These are phyloP conservation scores for Leucopsar rothschildi DNA, from an alignment of 2,113 vertebrate genomes.

Conservation along the genomic window DNA sequence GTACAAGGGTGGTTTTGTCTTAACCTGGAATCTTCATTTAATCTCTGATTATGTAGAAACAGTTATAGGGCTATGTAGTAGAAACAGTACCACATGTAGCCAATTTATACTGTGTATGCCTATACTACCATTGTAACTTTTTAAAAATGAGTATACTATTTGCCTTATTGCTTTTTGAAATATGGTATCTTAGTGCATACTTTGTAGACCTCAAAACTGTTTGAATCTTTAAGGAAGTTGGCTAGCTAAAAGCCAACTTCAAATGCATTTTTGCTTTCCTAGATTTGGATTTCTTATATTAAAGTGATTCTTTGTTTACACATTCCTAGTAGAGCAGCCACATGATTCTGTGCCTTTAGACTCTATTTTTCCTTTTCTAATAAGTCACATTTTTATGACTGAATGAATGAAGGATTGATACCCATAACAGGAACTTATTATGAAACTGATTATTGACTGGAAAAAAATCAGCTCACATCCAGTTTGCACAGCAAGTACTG, in stretches of 20 bases:
- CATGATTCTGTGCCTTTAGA: constrained; percentile 73
- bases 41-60: constrained; percentile 60
- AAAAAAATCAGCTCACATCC: neutral
- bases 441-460: constrained; percentile 3
- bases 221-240: constrained; percentile 62
- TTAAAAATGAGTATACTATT: constrained; percentile 73
- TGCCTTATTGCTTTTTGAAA: constrained; percentile 78
- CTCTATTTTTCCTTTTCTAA: neutral
- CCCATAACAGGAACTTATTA: neutral
- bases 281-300: constrained; percentile 66
- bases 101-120: constrained; percentile 74
- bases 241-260: constrained; percentile 57
- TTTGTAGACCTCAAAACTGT: constrained; percentile 67
- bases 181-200: constrained; percentile 67
- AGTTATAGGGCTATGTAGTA: constrained; percentile 61
- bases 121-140: constrained; percentile 76
- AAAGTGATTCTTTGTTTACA: constrained; percentile 73
- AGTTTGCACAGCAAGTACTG: neutral
- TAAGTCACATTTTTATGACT: constrained; percentile 47
- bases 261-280: constrained; percentile 72
- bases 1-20: constrained; percentile 62
- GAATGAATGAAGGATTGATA: constrained; percentile 50
- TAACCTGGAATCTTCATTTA: constrained; percentile 43
- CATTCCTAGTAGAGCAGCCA: constrained; percentile 71
- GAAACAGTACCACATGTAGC: constrained; percentile 72